A percentile compares a stretch with the other conserved stretches of the same genome.
Evolutionary conservation across 2,797 vertebrate species (phyloP).

Genomic region (Arremon brunneinucha): DNA sequence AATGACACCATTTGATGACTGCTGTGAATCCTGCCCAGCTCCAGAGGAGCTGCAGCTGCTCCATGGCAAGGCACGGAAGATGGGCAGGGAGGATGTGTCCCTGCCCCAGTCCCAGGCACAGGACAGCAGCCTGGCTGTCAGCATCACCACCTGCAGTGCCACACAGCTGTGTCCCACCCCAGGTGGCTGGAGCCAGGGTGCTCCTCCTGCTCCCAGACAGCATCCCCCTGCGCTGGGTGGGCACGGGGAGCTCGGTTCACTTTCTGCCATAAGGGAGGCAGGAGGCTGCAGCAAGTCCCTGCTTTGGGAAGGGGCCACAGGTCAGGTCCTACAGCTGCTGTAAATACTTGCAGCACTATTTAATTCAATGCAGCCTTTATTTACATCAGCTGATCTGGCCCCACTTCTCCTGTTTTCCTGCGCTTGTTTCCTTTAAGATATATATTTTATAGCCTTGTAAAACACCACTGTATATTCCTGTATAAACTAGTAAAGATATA

Average conservation of each 20-base stretch:
- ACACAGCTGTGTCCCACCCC: not conserved
- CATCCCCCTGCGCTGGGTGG: not conserved
- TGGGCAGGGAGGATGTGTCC: not conserved
- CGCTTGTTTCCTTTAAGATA: conserved; percentile 51
- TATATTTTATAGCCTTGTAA: conserved; percentile 58
- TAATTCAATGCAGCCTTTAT: conserved; percentile 59
- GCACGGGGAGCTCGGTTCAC: accelerated
- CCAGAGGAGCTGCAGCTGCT: not conserved
- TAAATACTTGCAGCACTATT: not conserved
- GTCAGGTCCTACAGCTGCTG: conserved; percentile 50
- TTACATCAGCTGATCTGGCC: conserved; percentile 60
- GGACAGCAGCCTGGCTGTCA: not conserved
- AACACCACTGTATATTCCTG: conserved; percentile 50
- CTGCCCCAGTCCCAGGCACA: accelerated
- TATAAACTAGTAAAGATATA: conserved; percentile 36
- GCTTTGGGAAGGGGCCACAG: not conserved
- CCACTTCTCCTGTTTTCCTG: conserved; percentile 31
- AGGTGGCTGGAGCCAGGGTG: accelerated
- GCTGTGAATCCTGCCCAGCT: not conserved
- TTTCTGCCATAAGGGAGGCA: not conserved
- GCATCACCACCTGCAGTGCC: not conserved
- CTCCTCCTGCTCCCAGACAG: not conserved
- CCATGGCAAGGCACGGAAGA: not conserved
- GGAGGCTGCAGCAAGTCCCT: not conserved
- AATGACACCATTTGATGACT: not conserved